These are phyloP conservation scores for Pyrgilauda ruficollis DNA, from an alignment of 2,113 vertebrate genomes.

Conservation along the genomic window DNA sequence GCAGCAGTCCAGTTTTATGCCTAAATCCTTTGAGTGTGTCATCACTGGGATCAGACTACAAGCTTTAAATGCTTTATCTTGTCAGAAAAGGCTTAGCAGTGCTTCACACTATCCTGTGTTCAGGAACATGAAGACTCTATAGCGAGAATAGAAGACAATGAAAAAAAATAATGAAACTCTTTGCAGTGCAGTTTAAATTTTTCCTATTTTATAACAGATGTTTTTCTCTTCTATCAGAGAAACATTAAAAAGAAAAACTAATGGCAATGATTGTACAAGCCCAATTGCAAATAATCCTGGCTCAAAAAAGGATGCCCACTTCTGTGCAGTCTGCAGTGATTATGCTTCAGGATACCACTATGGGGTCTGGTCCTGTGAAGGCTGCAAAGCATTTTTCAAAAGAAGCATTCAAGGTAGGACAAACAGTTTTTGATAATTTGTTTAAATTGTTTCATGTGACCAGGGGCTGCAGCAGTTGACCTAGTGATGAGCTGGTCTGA, in stretches of 20 bases:
- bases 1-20: background rate
- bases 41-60: background rate
- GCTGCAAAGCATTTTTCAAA: constrained; percentile 99
- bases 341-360: constrained; percentile 99
- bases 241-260: constrained; percentile 72
- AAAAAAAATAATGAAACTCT: background rate
- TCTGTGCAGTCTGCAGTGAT: constrained; percentile 94
- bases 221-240: constrained; percentile 76
- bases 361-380: constrained; percentile 97
- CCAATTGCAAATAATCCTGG: constrained; percentile 67
- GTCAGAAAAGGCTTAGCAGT: background rate
- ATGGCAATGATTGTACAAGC: constrained; percentile 66
- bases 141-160: background rate
- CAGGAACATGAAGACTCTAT: background rate
- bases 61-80: background rate
- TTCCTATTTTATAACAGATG: background rate
- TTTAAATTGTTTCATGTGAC: background rate
- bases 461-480: background rate
- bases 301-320: constrained; percentile 88
- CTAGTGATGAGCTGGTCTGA: background rate
- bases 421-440: background rate
- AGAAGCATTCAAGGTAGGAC: constrained; percentile 96
- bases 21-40: background rate
- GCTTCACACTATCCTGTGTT: background rate
- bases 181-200: background rate